Conservation (phyloP, 2,113 vertebrate genomes). For the Alectura lathami region DNA sequence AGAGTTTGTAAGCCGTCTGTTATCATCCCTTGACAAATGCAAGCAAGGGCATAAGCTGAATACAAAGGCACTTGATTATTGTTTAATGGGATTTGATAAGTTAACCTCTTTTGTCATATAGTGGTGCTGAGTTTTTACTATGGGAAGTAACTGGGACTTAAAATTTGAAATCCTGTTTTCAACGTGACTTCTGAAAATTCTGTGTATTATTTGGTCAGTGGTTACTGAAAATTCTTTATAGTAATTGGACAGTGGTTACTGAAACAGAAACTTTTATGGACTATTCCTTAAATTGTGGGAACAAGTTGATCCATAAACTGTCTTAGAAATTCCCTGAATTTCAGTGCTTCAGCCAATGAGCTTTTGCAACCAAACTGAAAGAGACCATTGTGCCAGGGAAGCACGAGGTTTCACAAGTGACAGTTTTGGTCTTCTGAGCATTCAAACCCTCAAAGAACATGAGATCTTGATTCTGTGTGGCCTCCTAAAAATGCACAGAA, state of each 20-base stretch:
- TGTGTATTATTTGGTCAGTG: neutral
- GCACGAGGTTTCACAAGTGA: neutral
- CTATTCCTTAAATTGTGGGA: neutral
- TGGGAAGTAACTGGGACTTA: neutral
- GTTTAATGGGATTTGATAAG: conserved; percentile 57
- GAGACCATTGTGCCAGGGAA: neutral
- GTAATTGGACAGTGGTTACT: neutral
- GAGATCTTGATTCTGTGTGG: neutral
- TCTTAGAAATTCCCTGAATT: neutral
- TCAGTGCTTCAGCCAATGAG: neutral
- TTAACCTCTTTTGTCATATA: conserved; percentile 55
- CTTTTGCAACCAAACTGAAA: neutral
- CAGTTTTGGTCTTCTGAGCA: neutral
- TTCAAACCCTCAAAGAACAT: neutral
- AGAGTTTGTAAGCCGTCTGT: conserved; percentile 70
- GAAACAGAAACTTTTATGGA: neutral
- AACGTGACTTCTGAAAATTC: neutral
- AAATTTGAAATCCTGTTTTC: neutral
- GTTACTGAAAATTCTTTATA: neutral
- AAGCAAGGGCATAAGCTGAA: conserved; percentile 57
- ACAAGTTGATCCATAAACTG: neutral
- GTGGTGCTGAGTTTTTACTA: neutral
- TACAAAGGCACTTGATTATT: conserved; percentile 57
- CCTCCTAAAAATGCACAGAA: neutral
- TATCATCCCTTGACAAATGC: conserved; percentile 66